Conservation (phyloP, 2,797 vertebrate species). For the Muscicapa striata region DNA sequence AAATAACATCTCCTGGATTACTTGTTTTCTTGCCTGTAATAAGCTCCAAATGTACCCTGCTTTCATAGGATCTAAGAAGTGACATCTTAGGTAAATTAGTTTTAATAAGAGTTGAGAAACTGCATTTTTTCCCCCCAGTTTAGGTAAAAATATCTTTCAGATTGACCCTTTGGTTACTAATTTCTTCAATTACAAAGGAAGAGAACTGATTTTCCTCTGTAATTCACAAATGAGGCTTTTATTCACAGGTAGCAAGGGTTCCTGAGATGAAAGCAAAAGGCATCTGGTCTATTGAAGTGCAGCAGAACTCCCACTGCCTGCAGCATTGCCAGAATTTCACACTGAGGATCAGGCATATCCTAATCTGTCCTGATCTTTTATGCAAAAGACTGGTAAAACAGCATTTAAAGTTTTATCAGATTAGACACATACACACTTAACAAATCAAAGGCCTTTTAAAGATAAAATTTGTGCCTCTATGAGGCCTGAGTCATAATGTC, state of each 20-base stretch:
- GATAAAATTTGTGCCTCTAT: not conserved
- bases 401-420: slow-evolving; percentile 48
- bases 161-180: not conserved
- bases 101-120: not conserved
- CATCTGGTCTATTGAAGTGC: not conserved
- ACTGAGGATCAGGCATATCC: not conserved
- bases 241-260: not conserved
- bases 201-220: not conserved
- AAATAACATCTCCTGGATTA: not conserved
- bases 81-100: not conserved
- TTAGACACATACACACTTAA: not conserved
- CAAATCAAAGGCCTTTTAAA: slow-evolving; percentile 53
- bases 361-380: slow-evolving; percentile 29
- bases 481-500: slow-evolving; percentile 32
- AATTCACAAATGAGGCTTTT: not conserved
- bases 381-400: slow-evolving; percentile 6
- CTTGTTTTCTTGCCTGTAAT: not conserved
- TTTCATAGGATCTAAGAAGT: not conserved
- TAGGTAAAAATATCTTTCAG: not conserved
- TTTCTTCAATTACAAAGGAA: not conserved
- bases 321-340: slow-evolving; percentile 14
- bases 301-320: slow-evolving; percentile 17
- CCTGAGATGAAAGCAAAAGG: not conserved
- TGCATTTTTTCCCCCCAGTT: not conserved
- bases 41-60: not conserved